Percentiles rank a stretch among this genome's conserved stretches.
Conservation (phyloP, 2,113 vertebrate genomes). For the Thymallus thymallus region DNA sequence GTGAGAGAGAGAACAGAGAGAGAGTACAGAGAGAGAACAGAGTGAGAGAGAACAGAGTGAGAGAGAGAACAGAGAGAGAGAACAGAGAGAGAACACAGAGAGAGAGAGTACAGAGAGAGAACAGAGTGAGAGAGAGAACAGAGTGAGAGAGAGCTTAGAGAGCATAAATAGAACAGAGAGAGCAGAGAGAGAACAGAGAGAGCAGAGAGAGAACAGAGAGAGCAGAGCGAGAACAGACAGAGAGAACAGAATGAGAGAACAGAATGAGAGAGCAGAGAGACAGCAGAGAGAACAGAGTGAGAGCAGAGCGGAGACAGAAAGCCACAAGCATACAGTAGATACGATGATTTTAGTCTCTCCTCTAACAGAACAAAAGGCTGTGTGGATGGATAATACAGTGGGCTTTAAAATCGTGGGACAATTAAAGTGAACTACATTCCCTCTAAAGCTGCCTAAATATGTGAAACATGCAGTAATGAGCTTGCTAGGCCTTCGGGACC, state of each 20-base stretch:
- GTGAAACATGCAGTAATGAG: constrained; percentile 59
- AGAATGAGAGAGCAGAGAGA: constrained; percentile 19
- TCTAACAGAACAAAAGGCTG: constrained; percentile 58
- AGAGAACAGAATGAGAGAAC: too few relatives aligned
- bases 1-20: constrained; percentile 30
- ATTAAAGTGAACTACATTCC: constrained; percentile 21
- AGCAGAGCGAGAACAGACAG: constrained; percentile 3
- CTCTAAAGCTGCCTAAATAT: constrained; percentile 56
- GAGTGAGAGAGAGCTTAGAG: too few relatives aligned
- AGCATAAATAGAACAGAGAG: too few relatives aligned
- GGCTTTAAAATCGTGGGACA: constrained; percentile 57
- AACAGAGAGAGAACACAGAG: not conserved
- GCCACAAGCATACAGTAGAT: constrained; percentile 58
- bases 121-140: too few relatives aligned
- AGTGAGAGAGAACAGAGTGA: constrained; percentile 14
- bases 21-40: too few relatives aligned
- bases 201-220: constrained; percentile 31
- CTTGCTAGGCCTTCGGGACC: constrained; percentile 20
- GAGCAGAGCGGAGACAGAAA: constrained; percentile 29
- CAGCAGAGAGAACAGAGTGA: too few relatives aligned
- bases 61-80: not conserved
- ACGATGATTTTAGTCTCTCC: constrained; percentile 67
- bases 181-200: not conserved
- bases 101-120: too few relatives aligned
- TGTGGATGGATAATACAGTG: constrained; percentile 56